Conservation (phyloP, 1,140 invertebrate species). For the Pseudachorutes palmiensis region DNA sequence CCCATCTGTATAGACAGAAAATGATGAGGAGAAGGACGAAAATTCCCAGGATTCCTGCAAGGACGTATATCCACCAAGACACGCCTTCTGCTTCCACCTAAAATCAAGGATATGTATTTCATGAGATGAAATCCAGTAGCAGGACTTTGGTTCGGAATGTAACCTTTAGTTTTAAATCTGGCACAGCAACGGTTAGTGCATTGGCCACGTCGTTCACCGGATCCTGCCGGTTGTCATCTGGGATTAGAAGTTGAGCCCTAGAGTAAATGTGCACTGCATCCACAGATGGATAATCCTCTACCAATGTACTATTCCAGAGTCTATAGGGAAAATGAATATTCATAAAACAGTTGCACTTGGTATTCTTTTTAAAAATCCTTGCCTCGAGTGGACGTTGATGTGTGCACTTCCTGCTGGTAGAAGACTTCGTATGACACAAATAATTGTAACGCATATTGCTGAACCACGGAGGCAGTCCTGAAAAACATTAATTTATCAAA, state of each 20-base stretch:
- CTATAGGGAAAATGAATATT: conserved; percentile 42
- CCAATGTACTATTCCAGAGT: conserved; percentile 83
- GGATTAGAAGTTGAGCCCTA: conserved; percentile 61
- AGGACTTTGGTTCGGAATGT: background rate
- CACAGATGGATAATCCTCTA: conserved; percentile 77
- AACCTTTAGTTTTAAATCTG: conserved; percentile 33
- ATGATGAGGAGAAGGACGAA: conserved; percentile 34
- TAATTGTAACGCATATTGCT: conserved; percentile 77
- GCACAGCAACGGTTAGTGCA: conserved; percentile 29
- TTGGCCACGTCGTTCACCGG: conserved; percentile 26
- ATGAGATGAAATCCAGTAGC: background rate
- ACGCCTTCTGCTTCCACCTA: conserved; percentile 31
- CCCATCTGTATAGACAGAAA: conserved; percentile 33
- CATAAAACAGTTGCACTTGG: background rate
- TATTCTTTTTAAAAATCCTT: too few relatives aligned
- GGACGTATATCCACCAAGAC: conserved; percentile 36
- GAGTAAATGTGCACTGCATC: conserved; percentile 73
- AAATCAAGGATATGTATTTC: background rate
- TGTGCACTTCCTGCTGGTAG: conserved; percentile 61
- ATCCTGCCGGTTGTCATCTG: conserved; percentile 59
- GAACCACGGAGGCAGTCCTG: conserved; percentile 69
- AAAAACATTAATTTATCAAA: conserved; percentile 40
- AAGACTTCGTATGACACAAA: conserved; percentile 68
- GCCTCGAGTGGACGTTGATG: conserved; percentile 67
- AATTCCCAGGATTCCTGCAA: conserved; percentile 33